These are phyloP conservation scores for Isoperla grammatica DNA, from an alignment of 2,888 invertebrate species.

Conservation along the genomic window DNA sequence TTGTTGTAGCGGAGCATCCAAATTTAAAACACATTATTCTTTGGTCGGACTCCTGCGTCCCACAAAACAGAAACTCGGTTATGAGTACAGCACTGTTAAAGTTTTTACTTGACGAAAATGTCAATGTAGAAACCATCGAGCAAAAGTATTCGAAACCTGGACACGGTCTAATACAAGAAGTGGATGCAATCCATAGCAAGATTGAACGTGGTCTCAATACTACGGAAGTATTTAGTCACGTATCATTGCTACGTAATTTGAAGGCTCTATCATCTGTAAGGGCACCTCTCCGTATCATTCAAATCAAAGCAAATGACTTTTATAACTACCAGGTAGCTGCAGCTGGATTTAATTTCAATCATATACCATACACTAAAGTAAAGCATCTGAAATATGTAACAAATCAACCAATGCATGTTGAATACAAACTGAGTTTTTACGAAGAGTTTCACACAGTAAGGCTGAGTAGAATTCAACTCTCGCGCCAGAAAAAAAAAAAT, in stretches of 20 bases:
- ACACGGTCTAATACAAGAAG: conserved; percentile 6
- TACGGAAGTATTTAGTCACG: not conserved
- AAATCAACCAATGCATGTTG: not conserved
- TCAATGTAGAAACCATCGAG: not conserved
- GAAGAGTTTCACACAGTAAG: not conserved
- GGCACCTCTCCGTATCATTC: not conserved
- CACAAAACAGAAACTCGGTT: not conserved
- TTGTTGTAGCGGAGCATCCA: not conserved
- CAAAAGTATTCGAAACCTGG: conserved; percentile 11
- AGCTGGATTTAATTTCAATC: not conserved
- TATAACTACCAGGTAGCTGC: not conserved
- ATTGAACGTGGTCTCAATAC: not conserved
- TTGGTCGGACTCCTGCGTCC: conserved; percentile 6
- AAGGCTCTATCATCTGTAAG: not conserved
- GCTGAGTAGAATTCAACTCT: not conserved
- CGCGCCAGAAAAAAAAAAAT: not conserved
- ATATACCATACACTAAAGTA: conserved; percentile 1
- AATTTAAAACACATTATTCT: not conserved
- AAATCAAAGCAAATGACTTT: not conserved
- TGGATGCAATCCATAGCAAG: conserved; percentile 13
- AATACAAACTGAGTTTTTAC: not conserved
- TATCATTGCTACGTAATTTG: not conserved
- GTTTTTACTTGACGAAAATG: not conserved
- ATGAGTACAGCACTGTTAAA: not conserved
- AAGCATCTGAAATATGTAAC: not conserved